phyloP scores from a whole-genome alignment of 2,113 vertebrate species.

The Cinclus mexicanus region DNA sequence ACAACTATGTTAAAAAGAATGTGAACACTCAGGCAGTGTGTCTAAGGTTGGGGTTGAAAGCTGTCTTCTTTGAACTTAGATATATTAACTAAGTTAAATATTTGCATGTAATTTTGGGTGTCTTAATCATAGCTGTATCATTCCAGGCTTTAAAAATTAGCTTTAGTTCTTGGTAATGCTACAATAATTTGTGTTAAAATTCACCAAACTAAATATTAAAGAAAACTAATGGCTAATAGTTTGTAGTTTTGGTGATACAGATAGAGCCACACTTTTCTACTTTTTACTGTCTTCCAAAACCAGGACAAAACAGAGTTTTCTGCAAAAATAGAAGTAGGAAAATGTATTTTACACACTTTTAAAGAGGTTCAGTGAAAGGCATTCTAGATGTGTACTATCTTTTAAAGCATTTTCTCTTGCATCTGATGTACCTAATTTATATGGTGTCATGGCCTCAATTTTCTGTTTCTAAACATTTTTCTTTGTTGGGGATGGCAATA shows the following conservation, averaged over 20 bases:
- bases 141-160: background rate
- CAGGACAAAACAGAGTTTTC: background rate
- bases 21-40: background rate
- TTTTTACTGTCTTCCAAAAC: background rate
- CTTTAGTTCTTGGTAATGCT: background rate
- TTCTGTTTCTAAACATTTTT: constrained; percentile 45
- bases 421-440: constrained; percentile 22
- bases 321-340: background rate
- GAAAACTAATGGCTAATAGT: background rate
- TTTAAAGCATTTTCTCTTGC: background rate
- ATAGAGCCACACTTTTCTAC: background rate
- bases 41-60: background rate
- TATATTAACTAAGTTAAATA: background rate
- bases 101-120: background rate
- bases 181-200: background rate
- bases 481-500: background rate
- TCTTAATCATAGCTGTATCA: background rate
- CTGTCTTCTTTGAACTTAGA: background rate
- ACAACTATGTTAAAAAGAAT: background rate
- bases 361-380: background rate
- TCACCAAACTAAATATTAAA: background rate
- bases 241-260: background rate
- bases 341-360: background rate
- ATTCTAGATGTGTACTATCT: background rate
- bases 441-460: constrained; percentile 29